Percentiles rank a stretch among this genome's conserved stretches.
Evolutionary conservation across 2,797 vertebrate genomes (phyloP).

Genomic region (Halcyon smyrnensis): DNA sequence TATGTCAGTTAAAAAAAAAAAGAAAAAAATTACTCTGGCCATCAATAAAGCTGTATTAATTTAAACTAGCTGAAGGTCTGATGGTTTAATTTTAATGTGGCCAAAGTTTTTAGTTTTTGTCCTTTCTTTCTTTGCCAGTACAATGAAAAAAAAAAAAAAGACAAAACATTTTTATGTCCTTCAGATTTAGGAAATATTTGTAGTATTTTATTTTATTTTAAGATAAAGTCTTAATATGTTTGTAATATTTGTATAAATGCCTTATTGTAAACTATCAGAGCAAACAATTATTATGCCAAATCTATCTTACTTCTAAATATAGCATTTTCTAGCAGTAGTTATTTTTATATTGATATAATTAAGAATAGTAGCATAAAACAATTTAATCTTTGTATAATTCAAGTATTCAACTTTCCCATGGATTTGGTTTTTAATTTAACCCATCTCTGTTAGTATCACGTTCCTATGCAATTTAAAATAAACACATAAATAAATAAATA

Average conservation of each 20-base stretch:
- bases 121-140: background rate
- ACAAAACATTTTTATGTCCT: background rate
- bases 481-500: background rate
- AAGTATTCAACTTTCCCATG: background rate
- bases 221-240: background rate
- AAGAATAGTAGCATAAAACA: background rate
- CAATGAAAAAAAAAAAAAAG: background rate
- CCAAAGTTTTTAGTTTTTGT: background rate
- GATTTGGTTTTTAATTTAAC: background rate
- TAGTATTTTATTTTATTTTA: background rate
- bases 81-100: background rate
- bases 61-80: background rate
- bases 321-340: background rate
- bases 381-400: background rate
- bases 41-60: background rate
- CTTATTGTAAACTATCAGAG: background rate
- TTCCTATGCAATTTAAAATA: background rate
- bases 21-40: background rate
- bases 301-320: conserved; percentile 4
- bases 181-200: background rate
- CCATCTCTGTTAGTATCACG: background rate
- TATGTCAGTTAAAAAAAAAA: background rate
- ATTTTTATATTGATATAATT: background rate
- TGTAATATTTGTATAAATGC: background rate
- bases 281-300: background rate